phyloP scores from a whole-genome alignment of 2,888 invertebrate genomes.

The Synergus itoensis region DNA sequence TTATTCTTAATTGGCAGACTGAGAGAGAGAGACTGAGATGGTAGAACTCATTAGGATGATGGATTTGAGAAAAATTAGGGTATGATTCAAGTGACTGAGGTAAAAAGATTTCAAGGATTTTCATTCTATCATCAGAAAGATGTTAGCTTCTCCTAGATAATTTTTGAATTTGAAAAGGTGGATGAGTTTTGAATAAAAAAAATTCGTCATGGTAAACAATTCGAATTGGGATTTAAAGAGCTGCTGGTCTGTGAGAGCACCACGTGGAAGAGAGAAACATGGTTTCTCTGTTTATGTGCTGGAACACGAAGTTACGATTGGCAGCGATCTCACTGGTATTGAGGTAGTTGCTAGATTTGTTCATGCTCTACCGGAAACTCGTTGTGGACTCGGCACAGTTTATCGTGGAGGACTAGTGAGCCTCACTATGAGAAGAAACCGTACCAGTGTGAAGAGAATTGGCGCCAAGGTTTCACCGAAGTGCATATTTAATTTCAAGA shows the following conservation, averaged over 20 bases:
- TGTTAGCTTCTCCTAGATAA: background rate
- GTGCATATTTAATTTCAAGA: conserved; percentile 36
- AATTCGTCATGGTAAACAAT: conserved; percentile 57
- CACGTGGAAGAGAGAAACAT: conserved; percentile 46
- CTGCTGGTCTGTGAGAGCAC: conserved; percentile 62
- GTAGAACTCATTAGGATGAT: background rate
- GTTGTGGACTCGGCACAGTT: conserved; percentile 52
- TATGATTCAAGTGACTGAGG: background rate
- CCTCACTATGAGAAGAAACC: conserved; percentile 60
- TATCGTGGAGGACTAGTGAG: conserved; percentile 66
- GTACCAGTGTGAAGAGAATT: conserved; percentile 55
- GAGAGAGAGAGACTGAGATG: conserved; percentile 29
- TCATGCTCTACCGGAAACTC: conserved; percentile 60
- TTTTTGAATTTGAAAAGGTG: background rate
- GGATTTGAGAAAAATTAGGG: background rate
- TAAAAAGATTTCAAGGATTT: background rate
- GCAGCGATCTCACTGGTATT: conserved; percentile 59
- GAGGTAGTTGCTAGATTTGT: conserved; percentile 68
- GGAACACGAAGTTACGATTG: conserved; percentile 67
- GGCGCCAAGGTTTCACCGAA: conserved; percentile 44
- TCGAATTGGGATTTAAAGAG: conserved; percentile 62
- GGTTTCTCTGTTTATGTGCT: conserved; percentile 55
- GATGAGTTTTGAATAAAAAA: background rate
- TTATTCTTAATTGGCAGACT: conserved; percentile 28
- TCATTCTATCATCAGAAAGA: background rate